These are phyloP conservation scores for Seriola rivoliana DNA, from an alignment of 2,113 vertebrate genomes.

Conservation along the genomic window DNA sequence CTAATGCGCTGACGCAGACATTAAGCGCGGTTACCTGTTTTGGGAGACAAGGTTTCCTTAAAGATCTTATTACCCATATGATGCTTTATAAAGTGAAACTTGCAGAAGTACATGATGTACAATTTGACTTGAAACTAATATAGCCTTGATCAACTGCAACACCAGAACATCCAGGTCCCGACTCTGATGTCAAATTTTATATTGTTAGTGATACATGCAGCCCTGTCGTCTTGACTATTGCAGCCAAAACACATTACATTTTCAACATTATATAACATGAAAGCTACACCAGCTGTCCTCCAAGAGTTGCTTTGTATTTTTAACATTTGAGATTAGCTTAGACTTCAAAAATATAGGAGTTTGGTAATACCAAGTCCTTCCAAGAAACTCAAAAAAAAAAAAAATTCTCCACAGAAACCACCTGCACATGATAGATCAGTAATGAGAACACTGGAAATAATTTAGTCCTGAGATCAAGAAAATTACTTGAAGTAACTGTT, in stretches of 20 bases:
- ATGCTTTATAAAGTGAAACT: not conserved
- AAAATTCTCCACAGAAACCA: not conserved
- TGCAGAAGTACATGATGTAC: not conserved
- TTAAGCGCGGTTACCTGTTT: not conserved
- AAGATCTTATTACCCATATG: not conserved
- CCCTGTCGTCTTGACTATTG: not conserved
- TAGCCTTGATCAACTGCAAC: not conserved
- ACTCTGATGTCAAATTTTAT: too few species aligned
- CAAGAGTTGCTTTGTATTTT: not conserved
- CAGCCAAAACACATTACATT: not conserved
- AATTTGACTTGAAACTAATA: not conserved
- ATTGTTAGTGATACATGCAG: not conserved
- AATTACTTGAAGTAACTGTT: not conserved
- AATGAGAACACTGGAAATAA: not conserved
- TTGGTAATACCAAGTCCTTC: not conserved
- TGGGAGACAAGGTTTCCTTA: not conserved
- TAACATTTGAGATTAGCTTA: not conserved
- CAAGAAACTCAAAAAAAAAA: not conserved
- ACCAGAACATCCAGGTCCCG: too few species aligned
- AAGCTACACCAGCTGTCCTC: not conserved
- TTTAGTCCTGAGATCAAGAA: not conserved
- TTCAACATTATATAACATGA: not conserved
- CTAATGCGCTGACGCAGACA: not conserved
- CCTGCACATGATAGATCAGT: not conserved
- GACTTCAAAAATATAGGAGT: not conserved